Evolutionary conservation across 2,888 invertebrate species (phyloP).

Genomic region (Acrobeloides nanus): DNA sequence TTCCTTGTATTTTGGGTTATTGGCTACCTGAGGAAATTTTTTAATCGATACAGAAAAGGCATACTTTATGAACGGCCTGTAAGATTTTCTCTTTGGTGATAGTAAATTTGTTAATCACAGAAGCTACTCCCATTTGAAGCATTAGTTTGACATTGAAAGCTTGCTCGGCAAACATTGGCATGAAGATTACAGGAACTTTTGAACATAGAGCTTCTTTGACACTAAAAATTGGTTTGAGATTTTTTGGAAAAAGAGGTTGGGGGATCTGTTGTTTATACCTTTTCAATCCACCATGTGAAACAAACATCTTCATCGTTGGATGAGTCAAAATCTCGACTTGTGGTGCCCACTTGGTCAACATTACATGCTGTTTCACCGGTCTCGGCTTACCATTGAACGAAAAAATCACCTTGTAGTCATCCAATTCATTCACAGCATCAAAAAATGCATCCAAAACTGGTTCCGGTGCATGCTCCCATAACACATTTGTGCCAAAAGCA

Average conservation of each 20-base stretch:
- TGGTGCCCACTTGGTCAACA: constrained; percentile 9
- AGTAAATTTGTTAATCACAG: constrained; percentile 11
- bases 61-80: constrained; percentile 4
- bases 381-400: constrained; percentile 5
- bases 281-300: constrained; percentile 20
- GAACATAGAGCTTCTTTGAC: constrained; percentile 15
- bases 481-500: constrained; percentile 10
- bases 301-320: constrained; percentile 11
- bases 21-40: too few relatives aligned
- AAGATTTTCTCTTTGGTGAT: background rate
- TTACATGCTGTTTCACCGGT: constrained; percentile 8
- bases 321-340: constrained; percentile 14
- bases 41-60: background rate
- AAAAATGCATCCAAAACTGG: constrained; percentile 10
- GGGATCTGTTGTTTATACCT: too few relatives aligned
- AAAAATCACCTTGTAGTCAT: constrained; percentile 10
- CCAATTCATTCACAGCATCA: constrained; percentile 8
- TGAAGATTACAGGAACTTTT: constrained; percentile 9
- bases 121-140: constrained; percentile 11
- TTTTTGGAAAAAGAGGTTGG: too few relatives aligned
- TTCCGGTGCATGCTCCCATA: constrained; percentile 5
- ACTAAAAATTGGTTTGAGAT: too few relatives aligned
- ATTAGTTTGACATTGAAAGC: constrained; percentile 14
- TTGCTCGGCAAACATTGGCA: constrained; percentile 16
- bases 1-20: too few relatives aligned